Evolutionary conservation across 1,140 invertebrate genomes (phyloP), one percentile per base, ranked within the genome.

Genomic region (Elymnias hypermnestra): DNA sequence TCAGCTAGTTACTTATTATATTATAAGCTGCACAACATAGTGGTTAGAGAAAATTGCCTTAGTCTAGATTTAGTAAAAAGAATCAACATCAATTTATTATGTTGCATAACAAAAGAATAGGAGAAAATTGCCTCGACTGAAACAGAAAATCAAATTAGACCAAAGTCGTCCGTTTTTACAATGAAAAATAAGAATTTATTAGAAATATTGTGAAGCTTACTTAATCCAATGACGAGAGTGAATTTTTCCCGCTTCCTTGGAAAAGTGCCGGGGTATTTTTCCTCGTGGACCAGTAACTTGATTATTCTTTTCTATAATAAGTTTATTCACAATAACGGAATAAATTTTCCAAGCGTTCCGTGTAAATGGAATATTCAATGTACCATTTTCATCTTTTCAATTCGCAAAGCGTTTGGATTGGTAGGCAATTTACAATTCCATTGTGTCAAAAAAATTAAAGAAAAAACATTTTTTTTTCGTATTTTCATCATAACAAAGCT

Each of bases 291-390:
- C 56, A 57, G 67, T 79, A 79, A 83, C 60, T 69, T 63, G 70
- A 77, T 79, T 83, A 79, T 83, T 73, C 66, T 75, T 72, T 77
- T 77, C 58, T 65, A 74, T 76, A 77, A 75, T 77, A 76, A 73
- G 63, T 75, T 78, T 75, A 77, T 73, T 77, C 60, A 74, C 76
- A 76, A 77, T 74, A 69, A 75, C 49, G 57, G 37, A 69, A 75
- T 67, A 63, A 63, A 59, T 68, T 71, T 64, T 63, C 53, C 53
- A 51, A 57, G 53, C 53, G 41, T 57, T 62, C 33, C 25, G 42
- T 43, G 49, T 53, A 57, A 57, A 57, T 52, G 46, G 54, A 41
- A 53, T 57, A 9, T 57, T 57, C 49, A 57, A 57, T 47, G 43
- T 43, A 31, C 21, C 48, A 40, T 55, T 49, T 54, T 39, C 41